Base-by-base conservation (phyloP, 1,140 invertebrate genomes). In the Stenopsyche tienmushanensis region DNA sequence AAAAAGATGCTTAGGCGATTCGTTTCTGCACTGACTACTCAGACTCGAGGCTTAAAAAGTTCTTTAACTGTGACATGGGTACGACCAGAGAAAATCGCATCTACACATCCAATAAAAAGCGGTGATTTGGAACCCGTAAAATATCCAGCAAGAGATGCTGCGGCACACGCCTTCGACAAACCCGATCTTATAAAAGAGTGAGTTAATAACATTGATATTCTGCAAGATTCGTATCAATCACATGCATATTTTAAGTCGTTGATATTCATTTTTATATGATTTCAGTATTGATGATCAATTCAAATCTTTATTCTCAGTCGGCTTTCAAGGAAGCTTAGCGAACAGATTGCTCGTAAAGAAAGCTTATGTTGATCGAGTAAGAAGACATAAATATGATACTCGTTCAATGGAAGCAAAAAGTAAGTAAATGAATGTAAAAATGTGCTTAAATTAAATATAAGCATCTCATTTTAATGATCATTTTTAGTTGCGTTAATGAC, bases 401-500 rank as follows among this genome's bases (percentile, higher is more conserved):
- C 3, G 18, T 1, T 57, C 54, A 3, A 13, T 13, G 1, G 54
- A 57, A 57, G 54, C 21, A 2, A 57, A 57, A 57, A 57, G 54
- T 57, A 57, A 49, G 3, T 20, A 18, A 15, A 42, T 42, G 2
- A 15, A 42, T 42, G n/a, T 42, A 15, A 13, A 2, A 42, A 15
- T 42, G 18, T 17, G n/a, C 2, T 17, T 42, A 42, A 42, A 42
- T 42, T 15, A 15, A 9, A 42, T 42, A 2, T 44, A 15, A 3
- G 41, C 18, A 15, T 44, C n/a, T n/a, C n/a, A n/a, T n/a, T n/a
- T n/a, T n/a, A n/a, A n/a, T n/a, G n/a, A n/a, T n/a, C 23, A 62
- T 59, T 75, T 78, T 50, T 53, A 86, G 83, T 86, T 76, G 82
- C 85, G 3, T 74, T 71, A 65, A 74, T 82, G 77, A 86, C 85